Percentiles rank a stretch among this genome's conserved stretches.
Evolutionary conservation across 2,888 invertebrate genomes (phyloP).

Genomic region (Parnassius orleans): DNA sequence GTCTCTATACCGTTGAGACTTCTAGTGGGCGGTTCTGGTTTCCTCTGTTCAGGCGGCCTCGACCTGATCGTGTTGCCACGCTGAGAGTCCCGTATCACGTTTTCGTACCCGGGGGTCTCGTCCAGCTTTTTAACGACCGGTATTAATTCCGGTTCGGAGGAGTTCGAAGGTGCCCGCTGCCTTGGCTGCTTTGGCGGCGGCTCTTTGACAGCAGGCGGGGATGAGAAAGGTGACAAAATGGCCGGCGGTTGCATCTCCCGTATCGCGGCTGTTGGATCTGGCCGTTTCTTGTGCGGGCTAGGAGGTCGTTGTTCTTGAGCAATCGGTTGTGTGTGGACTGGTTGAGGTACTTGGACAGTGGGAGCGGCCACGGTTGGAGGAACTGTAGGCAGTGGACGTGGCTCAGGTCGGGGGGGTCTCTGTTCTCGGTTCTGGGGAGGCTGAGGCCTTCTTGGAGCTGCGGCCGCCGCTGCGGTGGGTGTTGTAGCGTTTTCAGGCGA

Average conservation of each 20-base stretch:
- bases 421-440: conserved; percentile 43
- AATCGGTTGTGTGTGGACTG: conserved; percentile 39
- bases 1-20: conserved; percentile 85
- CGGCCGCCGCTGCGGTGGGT: conserved; percentile 67
- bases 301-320: conserved; percentile 44
- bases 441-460: conserved; percentile 51
- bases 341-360: conserved; percentile 38
- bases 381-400: conserved; percentile 35
- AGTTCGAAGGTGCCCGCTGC: conserved; percentile 69
- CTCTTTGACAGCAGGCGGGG: conserved; percentile 57
- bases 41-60: conserved; percentile 63
- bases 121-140: conserved; percentile 83
- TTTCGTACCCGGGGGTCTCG: conserved; percentile 82
- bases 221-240: conserved; percentile 76
- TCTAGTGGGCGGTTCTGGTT: conserved; percentile 51
- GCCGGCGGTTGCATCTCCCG: conserved; percentile 69
- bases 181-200: conserved; percentile 41
- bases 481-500: conserved; percentile 83
- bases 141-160: conserved; percentile 82
- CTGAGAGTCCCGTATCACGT: conserved; percentile 79
- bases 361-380: conserved; percentile 51
- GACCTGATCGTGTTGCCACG: conserved; percentile 56
- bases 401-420: conserved; percentile 41
- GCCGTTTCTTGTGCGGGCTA: conserved; percentile 59
- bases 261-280: conserved; percentile 58